Evolutionary conservation across 2,797 vertebrate genomes (phyloP).

Genomic region (Acipenser transmontanus): DNA sequence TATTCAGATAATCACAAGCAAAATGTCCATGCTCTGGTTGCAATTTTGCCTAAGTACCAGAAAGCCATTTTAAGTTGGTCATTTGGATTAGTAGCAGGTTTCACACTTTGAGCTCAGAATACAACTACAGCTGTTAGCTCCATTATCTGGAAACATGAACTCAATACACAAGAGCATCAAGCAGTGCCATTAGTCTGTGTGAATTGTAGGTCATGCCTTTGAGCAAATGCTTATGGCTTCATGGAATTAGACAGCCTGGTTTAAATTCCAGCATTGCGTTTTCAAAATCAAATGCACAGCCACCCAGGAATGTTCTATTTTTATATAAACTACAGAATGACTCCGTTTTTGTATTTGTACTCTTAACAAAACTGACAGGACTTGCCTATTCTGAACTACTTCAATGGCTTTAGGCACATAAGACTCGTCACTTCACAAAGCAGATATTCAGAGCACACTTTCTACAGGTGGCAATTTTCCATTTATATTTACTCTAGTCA

Average conservation of each 20-base stretch:
- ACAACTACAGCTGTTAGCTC: conserved; percentile 9
- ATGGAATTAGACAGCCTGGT: conserved; percentile 12
- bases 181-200: conserved; percentile 13
- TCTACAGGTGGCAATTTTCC: too few species aligned
- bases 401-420: too few species aligned
- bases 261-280: background rate
- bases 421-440: too few species aligned
- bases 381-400: too few species aligned
- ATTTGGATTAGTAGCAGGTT: conserved; percentile 6
- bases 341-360: too few species aligned
- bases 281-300: too few species aligned
- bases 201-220: conserved; percentile 9
- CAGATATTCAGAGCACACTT: too few species aligned
- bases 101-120: conserved; percentile 13
- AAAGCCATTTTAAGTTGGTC: background rate
- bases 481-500: too few species aligned
- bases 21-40: background rate
- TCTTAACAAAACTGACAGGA: too few species aligned
- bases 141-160: conserved; percentile 21
- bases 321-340: too few species aligned
- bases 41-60: conserved; percentile 1
- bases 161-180: conserved; percentile 4
- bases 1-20: background rate
- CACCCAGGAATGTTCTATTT: too few species aligned
- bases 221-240: conserved; percentile 8